Base-by-base conservation (phyloP, 64 coral and sea anemone species). In the Porites australiensis region DNA sequence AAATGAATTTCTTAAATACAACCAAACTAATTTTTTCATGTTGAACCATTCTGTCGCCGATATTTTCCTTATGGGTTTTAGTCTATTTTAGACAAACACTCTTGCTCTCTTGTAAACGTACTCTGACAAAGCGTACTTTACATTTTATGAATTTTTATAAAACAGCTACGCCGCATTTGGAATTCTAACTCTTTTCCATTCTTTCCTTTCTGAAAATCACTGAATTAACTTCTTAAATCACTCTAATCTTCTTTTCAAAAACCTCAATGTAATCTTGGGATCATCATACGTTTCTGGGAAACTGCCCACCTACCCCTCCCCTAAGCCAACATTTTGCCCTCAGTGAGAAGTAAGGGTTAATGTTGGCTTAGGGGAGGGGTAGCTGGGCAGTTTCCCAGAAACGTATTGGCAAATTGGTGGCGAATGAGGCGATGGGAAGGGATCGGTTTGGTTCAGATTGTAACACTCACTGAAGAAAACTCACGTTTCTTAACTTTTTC, bases 41-140 rank as follows among this genome's bases (percentile, higher is more conserved):
- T 37, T 37, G 27, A 37, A 37, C 27, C 27, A 37, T 37, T 37
- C 27, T 37, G 27, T 37, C 27, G 27, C 27, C 27, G 27, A 37
- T 37, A 37, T 37, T 37, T 37, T 37, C 27, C 27, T 37, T 37
- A 37, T 37, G 27, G 27, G 27, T 37, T 37, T 37, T 37, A 37
- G 27, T 37, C 27, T 37, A 37, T 37, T 37, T 37, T 37, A 37
- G 27, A 37, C 27, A 37, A 57, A 12, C 12, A 57, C 18, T 68
- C 69, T 84, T 84, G 81, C 81, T 84, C 81, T 68, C 81, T 68
- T 84, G 81, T 84, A 18, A 84, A 84, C 81, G 81, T 63, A 84
- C 5, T 80, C 77, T 58, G 77, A 80, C 23, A 7, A 22, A 60
- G 3, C n/a, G 50, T 60, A 9, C 37, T 12, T 4, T 45, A 68